These are phyloP conservation scores for Halcyon senegalensis DNA, from an alignment of 2,113 vertebrate species.

Conservation along the genomic window DNA sequence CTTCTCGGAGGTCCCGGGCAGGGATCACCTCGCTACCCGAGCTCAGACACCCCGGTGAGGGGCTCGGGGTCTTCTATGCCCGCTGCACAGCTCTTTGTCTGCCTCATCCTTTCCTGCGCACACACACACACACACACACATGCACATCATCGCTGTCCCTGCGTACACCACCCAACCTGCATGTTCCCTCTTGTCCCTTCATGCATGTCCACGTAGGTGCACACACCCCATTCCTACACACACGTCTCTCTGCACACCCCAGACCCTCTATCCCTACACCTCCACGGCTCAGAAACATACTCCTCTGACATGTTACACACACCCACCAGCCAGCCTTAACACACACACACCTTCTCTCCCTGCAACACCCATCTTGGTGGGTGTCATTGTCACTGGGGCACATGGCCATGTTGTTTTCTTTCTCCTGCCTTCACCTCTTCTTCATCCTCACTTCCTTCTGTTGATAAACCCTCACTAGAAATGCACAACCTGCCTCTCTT, in stretches of 20 bases:
- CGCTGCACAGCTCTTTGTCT: background rate
- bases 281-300: background rate
- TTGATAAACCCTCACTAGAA: background rate
- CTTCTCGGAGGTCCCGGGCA: rapidly evolving
- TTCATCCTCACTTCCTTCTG: background rate
- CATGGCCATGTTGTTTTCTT: rapidly evolving
- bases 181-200: background rate
- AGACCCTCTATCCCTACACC: rapidly evolving
- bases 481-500: background rate
- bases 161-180: background rate
- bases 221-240: rapidly evolving
- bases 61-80: background rate
- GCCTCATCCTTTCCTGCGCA: background rate
- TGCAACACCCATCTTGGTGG: background rate
- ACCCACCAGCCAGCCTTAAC: background rate
- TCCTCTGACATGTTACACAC: background rate
- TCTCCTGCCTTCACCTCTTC: background rate
- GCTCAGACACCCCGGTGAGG: background rate
- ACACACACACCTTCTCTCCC: background rate
- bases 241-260: background rate
- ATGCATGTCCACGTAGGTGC: rapidly evolving
- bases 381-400: background rate
- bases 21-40: background rate
- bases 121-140: too few species aligned
- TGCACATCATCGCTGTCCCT: too few species aligned